Conservation (phyloP, 2,888 invertebrate genomes). For the Myopa testacea region DNA sequence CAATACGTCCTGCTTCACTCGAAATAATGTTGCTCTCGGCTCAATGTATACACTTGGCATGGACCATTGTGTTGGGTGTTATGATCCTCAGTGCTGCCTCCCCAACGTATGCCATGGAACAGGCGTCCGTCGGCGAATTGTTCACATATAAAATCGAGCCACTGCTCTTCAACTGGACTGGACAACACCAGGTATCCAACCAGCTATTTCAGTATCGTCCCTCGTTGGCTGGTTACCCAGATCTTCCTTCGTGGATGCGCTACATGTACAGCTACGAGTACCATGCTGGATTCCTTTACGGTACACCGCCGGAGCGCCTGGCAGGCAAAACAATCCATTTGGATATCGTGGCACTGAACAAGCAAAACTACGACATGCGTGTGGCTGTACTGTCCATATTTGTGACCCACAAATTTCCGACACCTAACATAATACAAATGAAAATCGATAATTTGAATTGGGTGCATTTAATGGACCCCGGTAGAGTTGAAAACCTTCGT, state of each 20-base stretch:
- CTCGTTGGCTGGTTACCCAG: slow-evolving; percentile 81
- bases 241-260: slow-evolving; percentile 87
- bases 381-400: slow-evolving; percentile 74
- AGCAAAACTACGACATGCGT: slow-evolving; percentile 81
- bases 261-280: slow-evolving; percentile 85
- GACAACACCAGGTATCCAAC: slow-evolving; percentile 59
- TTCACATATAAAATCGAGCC: slow-evolving; percentile 84
- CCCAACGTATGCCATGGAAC: slow-evolving; percentile 50
- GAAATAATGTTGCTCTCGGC: neutral
- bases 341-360: slow-evolving; percentile 82
- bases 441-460: slow-evolving; percentile 92
- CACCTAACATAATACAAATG: slow-evolving; percentile 82
- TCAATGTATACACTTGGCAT: slow-evolving; percentile 34
- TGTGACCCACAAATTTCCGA: slow-evolving; percentile 76
- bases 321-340: slow-evolving; percentile 71
- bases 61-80: slow-evolving; percentile 1
- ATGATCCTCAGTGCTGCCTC: slow-evolving; percentile 38
- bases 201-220: slow-evolving; percentile 75
- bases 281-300: slow-evolving; percentile 84
- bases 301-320: slow-evolving; percentile 79
- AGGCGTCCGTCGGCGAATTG: slow-evolving; percentile 74
- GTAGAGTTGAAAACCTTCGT: slow-evolving; percentile 78
- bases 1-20: no score
- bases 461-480: slow-evolving; percentile 84
- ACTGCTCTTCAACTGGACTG: slow-evolving; percentile 83